A percentile compares a stretch with the other conserved stretches of the same genome.
These are phyloP conservation scores for Andricus grossulariae DNA, from an alignment of 1,140 invertebrate genomes.

Conservation along the genomic window DNA sequence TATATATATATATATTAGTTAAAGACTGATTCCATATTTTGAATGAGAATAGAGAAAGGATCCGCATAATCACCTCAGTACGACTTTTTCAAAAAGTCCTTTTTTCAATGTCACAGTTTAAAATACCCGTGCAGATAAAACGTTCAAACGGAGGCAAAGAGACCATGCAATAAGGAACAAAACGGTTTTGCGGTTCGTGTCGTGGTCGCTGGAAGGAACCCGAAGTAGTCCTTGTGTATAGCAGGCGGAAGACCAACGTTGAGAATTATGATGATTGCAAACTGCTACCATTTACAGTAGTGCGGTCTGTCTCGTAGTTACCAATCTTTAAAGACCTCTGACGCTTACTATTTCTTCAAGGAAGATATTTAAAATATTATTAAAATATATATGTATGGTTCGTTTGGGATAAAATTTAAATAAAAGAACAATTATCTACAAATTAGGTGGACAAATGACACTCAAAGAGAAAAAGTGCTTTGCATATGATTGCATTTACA, in stretches of 20 bases:
- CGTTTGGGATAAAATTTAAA: no score
- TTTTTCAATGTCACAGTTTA: no score
- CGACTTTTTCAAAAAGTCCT: no score
- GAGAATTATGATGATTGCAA: slow-evolving; percentile 69
- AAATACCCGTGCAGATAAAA: not conserved
- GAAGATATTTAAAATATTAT: not conserved
- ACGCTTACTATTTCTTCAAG: slow-evolving; percentile 4
- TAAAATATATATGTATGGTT: no score
- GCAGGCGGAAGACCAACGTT: slow-evolving; percentile 53
- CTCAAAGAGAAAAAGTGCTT: no score
- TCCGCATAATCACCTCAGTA: no score
- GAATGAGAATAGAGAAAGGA: no score
- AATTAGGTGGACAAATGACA: no score
- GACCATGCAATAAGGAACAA: slow-evolving; percentile 70
- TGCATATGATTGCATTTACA: no score
- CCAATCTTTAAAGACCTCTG: slow-evolving; percentile 43
- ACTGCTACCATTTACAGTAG: slow-evolving; percentile 69
- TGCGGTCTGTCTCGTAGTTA: slow-evolving; percentile 57
- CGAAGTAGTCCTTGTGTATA: slow-evolving; percentile 36
- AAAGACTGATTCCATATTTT: no score
- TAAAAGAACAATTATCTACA: no score
- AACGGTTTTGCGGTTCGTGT: slow-evolving; percentile 67
- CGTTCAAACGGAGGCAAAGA: slow-evolving; percentile 43
- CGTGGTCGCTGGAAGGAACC: slow-evolving; percentile 54
- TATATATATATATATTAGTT: no score